Evolutionary conservation across 2,797 vertebrate genomes (phyloP), one percentile per base, ranked within the genome.

Genomic region (Pelodytes ibericus): DNA sequence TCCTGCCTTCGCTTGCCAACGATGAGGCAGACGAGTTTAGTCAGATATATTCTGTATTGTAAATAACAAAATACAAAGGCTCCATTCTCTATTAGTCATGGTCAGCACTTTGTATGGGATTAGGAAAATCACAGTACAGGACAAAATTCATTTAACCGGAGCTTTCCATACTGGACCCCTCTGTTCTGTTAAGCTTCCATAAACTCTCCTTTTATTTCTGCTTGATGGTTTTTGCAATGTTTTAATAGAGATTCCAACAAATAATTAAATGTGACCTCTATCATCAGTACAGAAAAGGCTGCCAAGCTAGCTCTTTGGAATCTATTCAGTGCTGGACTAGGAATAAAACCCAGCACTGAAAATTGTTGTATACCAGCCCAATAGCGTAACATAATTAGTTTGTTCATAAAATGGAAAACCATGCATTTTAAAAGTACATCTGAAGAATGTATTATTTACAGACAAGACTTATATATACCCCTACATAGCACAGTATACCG

Each of bases 101-200:
- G 58, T 70, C 74, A 76, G 66, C 74, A 70, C 30, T 62, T 76
- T 76, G n/a, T 30, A 25, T 25, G 1, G 47, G 74, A 24, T 70
- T 70, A 70, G 16, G 9, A n/a, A 56, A 29, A 30, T 22, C 22
- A 76, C 74, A 56, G 57, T 70, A 49, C 24, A 2, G 26, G 58
- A 63, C 74, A 76, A 70, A 60, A 58, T 22, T 22, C 30, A 25
- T 60, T 60, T 13, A 60, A 30, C 66, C 74, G 70, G 66, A 76
- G 66, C 74, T 56, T 76, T 57, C 61, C 58, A 76, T 33, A 41
- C 31, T 24, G n/a, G 3, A 49, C 7, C 20, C 41, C 20, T 53
- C 67, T 62, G 58, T 69, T 24, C 57, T 20, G 20, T n/a, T 30
- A 70, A 29, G 9, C 20, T 4, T 36, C 47, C 30, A 30, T 69